Conservation (phyloP, 2,797 vertebrate genomes). For the Florisuga fusca region DNA sequence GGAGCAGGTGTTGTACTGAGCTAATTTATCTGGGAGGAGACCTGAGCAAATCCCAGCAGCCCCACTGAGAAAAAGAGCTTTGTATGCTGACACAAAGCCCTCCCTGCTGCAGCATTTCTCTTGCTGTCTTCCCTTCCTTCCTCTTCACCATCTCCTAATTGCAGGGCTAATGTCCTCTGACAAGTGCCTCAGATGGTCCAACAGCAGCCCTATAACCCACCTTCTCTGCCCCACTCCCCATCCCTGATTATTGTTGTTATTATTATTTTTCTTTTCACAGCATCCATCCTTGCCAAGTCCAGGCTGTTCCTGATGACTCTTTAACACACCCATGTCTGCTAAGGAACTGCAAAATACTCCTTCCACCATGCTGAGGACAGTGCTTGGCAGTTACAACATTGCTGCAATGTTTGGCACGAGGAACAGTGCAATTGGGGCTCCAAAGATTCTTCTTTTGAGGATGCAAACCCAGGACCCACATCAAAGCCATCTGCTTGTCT, state of each 20-base stretch:
- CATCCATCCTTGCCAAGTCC: neutral
- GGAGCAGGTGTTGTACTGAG: constrained; percentile 32
- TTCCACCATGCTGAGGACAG: neutral
- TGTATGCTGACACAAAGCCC: constrained; percentile 42
- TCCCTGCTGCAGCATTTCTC: neutral
- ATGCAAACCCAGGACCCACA: constrained; percentile 53
- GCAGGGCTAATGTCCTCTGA: constrained; percentile 47
- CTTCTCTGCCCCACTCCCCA: neutral
- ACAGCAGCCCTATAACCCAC: neutral
- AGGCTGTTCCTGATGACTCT: neutral
- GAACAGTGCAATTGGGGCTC: neutral
- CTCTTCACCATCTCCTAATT: constrained; percentile 35
- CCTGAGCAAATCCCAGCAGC: constrained; percentile 57
- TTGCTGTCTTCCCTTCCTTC: neutral
- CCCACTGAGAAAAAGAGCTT: constrained; percentile 15
- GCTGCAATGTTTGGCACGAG: neutral
- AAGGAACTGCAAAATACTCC: neutral
- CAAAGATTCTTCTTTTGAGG: constrained; percentile 37
- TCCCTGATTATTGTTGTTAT: neutral
- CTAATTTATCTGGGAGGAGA: constrained; percentile 59
- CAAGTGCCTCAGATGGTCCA: constrained; percentile 52
- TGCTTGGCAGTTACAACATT: neutral
- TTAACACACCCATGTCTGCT: neutral
- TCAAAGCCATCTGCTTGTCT: constrained; percentile 31
- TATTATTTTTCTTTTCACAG: neutral